Percentiles rank a stretch among this genome's conserved stretches.
Conservation (phyloP, 2,113 vertebrate genomes). For the Rana temporaria region DNA sequence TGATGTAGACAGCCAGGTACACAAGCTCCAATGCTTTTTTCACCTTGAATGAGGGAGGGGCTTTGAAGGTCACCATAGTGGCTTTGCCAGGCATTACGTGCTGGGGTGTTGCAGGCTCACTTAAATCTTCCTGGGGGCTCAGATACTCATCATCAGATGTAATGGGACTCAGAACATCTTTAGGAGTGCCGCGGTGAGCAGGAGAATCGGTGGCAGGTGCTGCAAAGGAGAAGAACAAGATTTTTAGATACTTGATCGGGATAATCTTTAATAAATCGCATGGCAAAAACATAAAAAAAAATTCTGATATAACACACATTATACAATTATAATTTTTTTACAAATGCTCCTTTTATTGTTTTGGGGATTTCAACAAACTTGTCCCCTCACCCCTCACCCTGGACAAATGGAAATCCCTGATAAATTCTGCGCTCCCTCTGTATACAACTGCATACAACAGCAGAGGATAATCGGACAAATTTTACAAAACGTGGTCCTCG, state of each 20-base stretch:
- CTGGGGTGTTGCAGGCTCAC: conserved; percentile 77
- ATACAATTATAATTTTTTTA: too few relatives aligned
- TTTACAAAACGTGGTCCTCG: too few relatives aligned
- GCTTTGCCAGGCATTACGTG: conserved; percentile 63
- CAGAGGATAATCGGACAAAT: too few relatives aligned
- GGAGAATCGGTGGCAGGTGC: conserved; percentile 52
- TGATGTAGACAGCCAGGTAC: not conserved
- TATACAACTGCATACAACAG: too few relatives aligned
- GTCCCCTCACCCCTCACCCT: too few relatives aligned
- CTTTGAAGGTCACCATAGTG: conserved; percentile 76
- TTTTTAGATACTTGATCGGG: not conserved
- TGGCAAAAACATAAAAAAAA: too few relatives aligned
- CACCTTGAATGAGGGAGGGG: conserved; percentile 92
- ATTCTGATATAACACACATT: too few relatives aligned
- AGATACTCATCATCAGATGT: conserved; percentile 98
- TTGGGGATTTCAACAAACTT: too few relatives aligned
- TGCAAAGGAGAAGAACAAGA: conserved; percentile 37
- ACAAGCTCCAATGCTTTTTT: conserved; percentile 40
- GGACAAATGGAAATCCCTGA: too few relatives aligned
- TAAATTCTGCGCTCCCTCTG: too few relatives aligned
- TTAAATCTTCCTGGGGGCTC: conserved; percentile 92
- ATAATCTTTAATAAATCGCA: not conserved
- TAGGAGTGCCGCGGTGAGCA: conserved; percentile 26
- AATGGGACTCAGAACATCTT: conserved; percentile 79
- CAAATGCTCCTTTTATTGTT: too few relatives aligned